A percentile compares a stretch with the other conserved stretches of the same genome.
Conservation (phyloP, 2,797 vertebrate species). For the Pipistrellus pygmaeus region DNA sequence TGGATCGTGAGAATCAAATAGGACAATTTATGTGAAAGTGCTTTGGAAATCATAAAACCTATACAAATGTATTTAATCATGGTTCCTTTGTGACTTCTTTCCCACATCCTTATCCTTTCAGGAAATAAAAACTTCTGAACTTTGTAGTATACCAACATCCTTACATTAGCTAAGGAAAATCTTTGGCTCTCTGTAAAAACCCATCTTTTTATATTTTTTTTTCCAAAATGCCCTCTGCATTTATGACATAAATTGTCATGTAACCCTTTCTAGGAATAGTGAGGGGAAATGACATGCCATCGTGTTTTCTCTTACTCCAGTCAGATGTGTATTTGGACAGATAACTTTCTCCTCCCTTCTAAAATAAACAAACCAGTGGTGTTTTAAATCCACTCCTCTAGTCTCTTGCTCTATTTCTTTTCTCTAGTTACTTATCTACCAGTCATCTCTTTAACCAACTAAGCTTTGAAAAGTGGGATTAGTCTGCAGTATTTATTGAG, state of each 20-base stretch:
- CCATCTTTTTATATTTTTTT: too few relatives aligned
- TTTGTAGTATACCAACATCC: background rate
- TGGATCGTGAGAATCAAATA: slow-evolving; percentile 38
- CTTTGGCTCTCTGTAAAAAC: background rate
- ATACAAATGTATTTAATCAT: background rate
- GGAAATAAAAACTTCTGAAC: background rate
- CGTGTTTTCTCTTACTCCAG: slow-evolving; percentile 4
- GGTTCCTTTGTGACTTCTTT: background rate
- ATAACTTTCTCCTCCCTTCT: slow-evolving; percentile 63
- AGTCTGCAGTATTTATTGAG: slow-evolving; percentile 67
- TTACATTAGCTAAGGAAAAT: slow-evolving; percentile 52
- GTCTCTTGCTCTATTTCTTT: slow-evolving; percentile 44
- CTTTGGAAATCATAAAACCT: slow-evolving; percentile 31
- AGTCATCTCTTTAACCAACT: slow-evolving; percentile 70
- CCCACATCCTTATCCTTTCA: slow-evolving; percentile 15
- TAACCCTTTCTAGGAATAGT: slow-evolving; percentile 49
- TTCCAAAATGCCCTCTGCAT: background rate
- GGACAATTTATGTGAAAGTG: background rate
- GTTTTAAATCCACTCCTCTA: slow-evolving; percentile 41
- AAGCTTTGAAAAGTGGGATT: slow-evolving; percentile 75
- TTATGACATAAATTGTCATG: background rate
- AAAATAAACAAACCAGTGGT: slow-evolving; percentile 75
- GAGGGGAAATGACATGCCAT: background rate
- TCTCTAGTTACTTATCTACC: slow-evolving; percentile 14
- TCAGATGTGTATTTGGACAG: slow-evolving; percentile 65